Conservation (phyloP, 2,113 vertebrate species). For the Oncorhynchus mykiss region DNA sequence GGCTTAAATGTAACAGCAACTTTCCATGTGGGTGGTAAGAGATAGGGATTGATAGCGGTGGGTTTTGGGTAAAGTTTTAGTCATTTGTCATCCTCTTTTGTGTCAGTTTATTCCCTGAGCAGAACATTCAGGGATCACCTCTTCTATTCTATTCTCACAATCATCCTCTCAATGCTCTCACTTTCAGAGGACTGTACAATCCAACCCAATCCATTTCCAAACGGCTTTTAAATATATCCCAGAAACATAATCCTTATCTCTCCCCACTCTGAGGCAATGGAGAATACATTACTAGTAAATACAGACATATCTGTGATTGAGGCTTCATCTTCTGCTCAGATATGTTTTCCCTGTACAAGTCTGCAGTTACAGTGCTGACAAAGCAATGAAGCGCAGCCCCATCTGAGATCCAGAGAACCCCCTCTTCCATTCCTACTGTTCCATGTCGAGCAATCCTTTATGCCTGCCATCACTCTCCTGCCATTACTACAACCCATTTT, state of each 20-base stretch:
- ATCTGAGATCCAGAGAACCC: slow-evolving; percentile 34
- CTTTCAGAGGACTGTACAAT: neutral
- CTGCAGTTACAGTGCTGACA: slow-evolving; percentile 50
- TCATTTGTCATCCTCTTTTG: neutral
- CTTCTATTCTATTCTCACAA: neutral
- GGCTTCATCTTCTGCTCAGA: neutral
- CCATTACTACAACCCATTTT: slow-evolving; percentile 66
- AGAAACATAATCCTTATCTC: slow-evolving; percentile 9
- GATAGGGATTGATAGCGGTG: neutral
- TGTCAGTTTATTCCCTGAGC: neutral
- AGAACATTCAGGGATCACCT: neutral
- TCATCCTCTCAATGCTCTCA: neutral
- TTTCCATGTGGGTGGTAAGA: neutral
- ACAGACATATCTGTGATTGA: neutral
- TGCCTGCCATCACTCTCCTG: slow-evolving; percentile 59
- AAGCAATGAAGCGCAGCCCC: slow-evolving; percentile 42
- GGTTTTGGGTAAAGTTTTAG: neutral
- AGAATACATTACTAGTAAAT: neutral
- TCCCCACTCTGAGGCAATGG: slow-evolving; percentile 14
- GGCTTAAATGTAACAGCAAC: neutral
- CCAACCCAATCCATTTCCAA: neutral
- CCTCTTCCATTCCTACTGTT: slow-evolving; percentile 41
- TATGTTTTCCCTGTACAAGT: slow-evolving; percentile 23
- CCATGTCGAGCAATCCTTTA: slow-evolving; percentile 53
- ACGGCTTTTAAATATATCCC: neutral